A percentile compares a stretch with the other conserved stretches of the same genome.
These are phyloP conservation scores for Labeo catla DNA, from an alignment of 2,113 vertebrate genomes.

Conservation along the genomic window DNA sequence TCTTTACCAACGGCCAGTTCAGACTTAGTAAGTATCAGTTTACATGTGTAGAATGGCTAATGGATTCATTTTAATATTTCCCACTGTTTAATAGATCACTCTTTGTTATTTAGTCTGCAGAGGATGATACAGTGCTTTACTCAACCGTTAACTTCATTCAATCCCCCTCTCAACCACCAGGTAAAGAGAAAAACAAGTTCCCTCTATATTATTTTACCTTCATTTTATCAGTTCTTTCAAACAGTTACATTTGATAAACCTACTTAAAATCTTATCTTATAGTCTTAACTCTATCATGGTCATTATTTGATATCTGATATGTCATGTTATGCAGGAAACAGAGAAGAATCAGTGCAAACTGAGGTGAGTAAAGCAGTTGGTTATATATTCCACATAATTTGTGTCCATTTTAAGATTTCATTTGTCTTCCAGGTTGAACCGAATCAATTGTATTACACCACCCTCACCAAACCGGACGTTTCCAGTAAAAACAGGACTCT, in stretches of 20 bases:
- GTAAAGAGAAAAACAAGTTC: neutral
- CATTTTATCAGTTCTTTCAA: too few relatives aligned
- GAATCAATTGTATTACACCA: neutral
- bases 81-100: neutral
- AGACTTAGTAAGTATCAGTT: conserved; percentile 4
- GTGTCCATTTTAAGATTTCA: neutral
- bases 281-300: neutral
- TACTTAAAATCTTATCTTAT: too few relatives aligned
- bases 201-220: neutral
- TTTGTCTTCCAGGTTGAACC: neutral
- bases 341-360: neutral
- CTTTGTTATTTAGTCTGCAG: conserved; percentile 9
- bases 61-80: neutral
- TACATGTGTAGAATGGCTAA: neutral
- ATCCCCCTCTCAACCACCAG: neutral
- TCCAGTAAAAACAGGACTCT: neutral
- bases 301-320: conserved; percentile 6
- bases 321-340: neutral
- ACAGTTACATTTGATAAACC: too few relatives aligned
- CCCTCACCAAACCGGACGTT: neutral
- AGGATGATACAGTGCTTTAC: neutral
- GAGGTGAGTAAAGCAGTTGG: neutral
- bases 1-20: neutral
- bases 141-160: neutral
- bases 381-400: neutral